Percentiles rank a stretch among this genome's conserved stretches.
Conservation (phyloP, 2,888 invertebrate species). For the Hoplodrina ambigua region DNA sequence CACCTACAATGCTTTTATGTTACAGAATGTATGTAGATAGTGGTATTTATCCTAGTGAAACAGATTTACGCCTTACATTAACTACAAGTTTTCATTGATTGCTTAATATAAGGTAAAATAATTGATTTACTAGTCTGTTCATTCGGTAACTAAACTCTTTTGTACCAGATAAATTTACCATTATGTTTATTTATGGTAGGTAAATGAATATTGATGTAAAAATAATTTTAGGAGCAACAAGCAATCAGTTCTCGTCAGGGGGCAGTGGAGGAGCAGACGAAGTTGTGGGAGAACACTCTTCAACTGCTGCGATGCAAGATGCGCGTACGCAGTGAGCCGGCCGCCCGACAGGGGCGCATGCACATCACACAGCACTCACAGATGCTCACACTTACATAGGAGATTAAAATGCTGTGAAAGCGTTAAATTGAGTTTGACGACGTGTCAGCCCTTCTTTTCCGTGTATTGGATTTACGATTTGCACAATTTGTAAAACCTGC, state of each 20-base stretch:
- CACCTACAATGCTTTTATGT: conserved; percentile 28
- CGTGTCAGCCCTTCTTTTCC: not conserved
- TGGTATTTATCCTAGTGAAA: not conserved
- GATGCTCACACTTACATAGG: conserved; percentile 90
- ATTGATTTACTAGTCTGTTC: conserved; percentile 8
- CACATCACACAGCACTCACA: conserved; percentile 91
- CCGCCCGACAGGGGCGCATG: conserved; percentile 89
- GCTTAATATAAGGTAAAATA: conserved; percentile 5
- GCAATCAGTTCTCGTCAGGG: conserved; percentile 86
- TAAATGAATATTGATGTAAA: not conserved
- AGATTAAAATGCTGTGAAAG: conserved; percentile 1
- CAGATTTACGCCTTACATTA: not conserved
- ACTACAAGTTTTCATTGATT: conserved; percentile 4
- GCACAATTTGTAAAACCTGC: not conserved
- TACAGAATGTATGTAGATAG: not conserved
- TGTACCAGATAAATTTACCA: not conserved
- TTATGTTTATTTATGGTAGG: not conserved
- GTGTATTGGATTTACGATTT: not conserved
- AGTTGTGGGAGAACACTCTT: conserved; percentile 82
- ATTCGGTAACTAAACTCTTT: conserved; percentile 15
- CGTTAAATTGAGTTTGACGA: not conserved
- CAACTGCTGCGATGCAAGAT: conserved; percentile 90
- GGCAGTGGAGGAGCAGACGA: conserved; percentile 86
- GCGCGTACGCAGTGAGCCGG: conserved; percentile 87
- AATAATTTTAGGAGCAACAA: conserved; percentile 80